Evolutionary conservation across 2,797 vertebrate genomes (phyloP), one percentile per base, ranked within the genome.

Genomic region (Miichthys miiuy): DNA sequence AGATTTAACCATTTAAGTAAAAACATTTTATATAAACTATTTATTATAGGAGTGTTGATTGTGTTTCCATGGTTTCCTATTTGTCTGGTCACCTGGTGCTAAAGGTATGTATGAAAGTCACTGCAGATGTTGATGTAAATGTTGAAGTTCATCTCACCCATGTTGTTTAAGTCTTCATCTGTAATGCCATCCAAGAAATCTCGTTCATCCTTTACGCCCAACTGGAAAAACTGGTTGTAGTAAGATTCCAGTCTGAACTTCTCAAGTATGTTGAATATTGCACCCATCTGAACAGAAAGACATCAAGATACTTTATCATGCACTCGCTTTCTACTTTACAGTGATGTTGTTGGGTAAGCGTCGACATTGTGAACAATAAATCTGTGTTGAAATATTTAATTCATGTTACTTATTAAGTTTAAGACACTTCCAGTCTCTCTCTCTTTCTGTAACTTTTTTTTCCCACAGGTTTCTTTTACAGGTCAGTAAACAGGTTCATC

Each of bases 101-200:
- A 34, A 7, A 34, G 7, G 34, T 34, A 34, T 34, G 34, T 34
- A 34, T 34, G 30, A 34, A 34, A 14, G 11, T 44, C 42, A 44
- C 42, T 44, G 42, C 1, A 44, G 11, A 12, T 12, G 3, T 44
- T 4, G 42, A 44, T 1, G 42, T 44, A 44, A 14, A 44, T 44
- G 54, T 16, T 61, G 13, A 47, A 1, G n/a, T 21, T 30, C 4
- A 48, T 41, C 70, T 50, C 34, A 92, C 93, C 90, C 3, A 94
- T 80, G 30, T 42, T 27, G 2, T 81, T 68, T 34, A 94, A 69
- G 65, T 89, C 71, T 0, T 88, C 83, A 54, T 80, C 88, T 3
- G 6, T 84, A 2, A 91, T 11, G 5, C 92, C 16, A 0, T 94
- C 91, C 42, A 88, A 4, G n/a, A 94, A 91, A 75, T 94, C 92